Conservation (phyloP, 2,888 invertebrate genomes). For the Tetragonisca angustula region DNA sequence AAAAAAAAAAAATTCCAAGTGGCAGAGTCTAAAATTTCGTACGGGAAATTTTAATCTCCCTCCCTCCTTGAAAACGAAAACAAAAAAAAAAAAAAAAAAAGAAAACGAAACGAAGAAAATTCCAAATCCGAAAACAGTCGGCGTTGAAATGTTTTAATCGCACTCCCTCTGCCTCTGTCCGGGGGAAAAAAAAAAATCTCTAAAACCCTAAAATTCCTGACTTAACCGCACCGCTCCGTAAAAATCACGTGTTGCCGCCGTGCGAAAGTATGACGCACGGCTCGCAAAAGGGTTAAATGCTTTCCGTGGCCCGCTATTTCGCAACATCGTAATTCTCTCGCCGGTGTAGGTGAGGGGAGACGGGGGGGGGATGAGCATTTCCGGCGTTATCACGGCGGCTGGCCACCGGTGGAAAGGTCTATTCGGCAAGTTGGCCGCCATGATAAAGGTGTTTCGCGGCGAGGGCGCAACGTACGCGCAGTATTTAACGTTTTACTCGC, state of each 20-base stretch:
- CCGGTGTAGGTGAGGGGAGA: background rate
- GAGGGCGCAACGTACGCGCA: conserved; percentile 44
- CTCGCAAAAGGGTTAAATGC: conserved; percentile 46
- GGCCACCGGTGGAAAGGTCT: conserved; percentile 53
- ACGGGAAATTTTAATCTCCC: background rate
- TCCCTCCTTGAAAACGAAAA: too few relatives aligned
- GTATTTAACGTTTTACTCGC: conserved; percentile 61
- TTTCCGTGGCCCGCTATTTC: conserved; percentile 19
- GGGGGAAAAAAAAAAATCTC: background rate
- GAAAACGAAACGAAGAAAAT: background rate
- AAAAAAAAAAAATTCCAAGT: background rate
- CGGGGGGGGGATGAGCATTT: conserved; percentile 11
- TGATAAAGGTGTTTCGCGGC: conserved; percentile 58
- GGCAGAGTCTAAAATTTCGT: background rate
- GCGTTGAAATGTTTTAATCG: background rate
- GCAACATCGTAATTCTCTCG: conserved; percentile 22
- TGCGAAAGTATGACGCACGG: background rate
- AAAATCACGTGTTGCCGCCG: background rate
- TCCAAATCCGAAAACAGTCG: background rate
- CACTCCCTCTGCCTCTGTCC: background rate
- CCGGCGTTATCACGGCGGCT: conserved; percentile 51
- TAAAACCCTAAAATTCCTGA: background rate
- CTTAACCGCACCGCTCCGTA: background rate
- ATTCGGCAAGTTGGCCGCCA: conserved; percentile 48
- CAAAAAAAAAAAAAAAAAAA: too few relatives aligned